Evolutionary conservation across 2,888 invertebrate species (phyloP), one percentile per base, ranked within the genome.

Genomic region (Torymus aiolomorphi): DNA sequence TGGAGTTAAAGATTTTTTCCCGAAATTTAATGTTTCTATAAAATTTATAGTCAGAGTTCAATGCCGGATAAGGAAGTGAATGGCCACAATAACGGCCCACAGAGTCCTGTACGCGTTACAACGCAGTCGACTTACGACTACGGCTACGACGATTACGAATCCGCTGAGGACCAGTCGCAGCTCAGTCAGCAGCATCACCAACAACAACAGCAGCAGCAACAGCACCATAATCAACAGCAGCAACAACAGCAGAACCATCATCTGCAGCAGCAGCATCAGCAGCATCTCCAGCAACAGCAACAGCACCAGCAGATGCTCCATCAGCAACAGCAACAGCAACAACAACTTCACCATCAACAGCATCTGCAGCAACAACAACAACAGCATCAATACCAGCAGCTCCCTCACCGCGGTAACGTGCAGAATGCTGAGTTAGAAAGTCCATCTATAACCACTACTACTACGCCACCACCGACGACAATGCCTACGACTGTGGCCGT

Each of bases 121-220:
- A 52, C 59, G 10, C 76, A 69, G 52, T 11, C 80, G 51, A 42
- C 61, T 1, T 78, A 80, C 56, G 75, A 78, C 18, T 80, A 80
- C 57, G 90, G 89, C 76, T 85, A 90, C 82, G 91, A 88, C 0
- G 87, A 87, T 20, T 88, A 88, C 73, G 85, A 88, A 59, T 65
- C 78, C 3, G 54, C 56, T 0, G 75, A 80, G 1, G 78, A 78
- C 8, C 42, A 42, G 42, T 42, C 42, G 42, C 42, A 42, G n/a
- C 74, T 78, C 1, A 79, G 65, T 12, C 82, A 84, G 0, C 67
- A 80, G n/a, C 8, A 72, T 13, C 56, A n/a, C 8, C 57, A 14
- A 1, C 80, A 82, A 8, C 84, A 86, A 70, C 83, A 84, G 11
- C 81, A 72, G 59, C 66, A 81, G 0, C 74, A 73, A 20, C 74